Conservation (phyloP, 1,140 invertebrate species). For the Drosophila punjabiensis region DNA sequence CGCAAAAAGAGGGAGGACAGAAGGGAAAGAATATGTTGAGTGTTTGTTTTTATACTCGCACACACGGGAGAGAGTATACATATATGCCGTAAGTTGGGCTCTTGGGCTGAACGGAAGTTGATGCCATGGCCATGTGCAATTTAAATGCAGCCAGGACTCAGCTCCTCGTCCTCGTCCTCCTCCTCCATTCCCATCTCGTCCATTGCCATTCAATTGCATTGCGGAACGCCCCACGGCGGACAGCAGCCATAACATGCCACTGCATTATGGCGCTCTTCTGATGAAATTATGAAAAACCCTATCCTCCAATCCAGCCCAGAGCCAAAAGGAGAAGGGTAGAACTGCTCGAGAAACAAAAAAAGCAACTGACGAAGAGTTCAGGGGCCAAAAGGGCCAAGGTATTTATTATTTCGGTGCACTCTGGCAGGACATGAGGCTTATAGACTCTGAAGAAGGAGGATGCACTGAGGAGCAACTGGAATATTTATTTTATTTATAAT, state of each 20-base stretch:
- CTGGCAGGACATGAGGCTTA: slow-evolving; percentile 1
- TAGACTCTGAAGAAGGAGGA: not conserved
- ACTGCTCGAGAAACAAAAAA: slow-evolving; percentile 33
- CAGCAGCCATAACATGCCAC: slow-evolving; percentile 67
- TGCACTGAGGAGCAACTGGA: not conserved
- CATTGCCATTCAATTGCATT: slow-evolving; percentile 79
- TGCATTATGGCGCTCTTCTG: slow-evolving; percentile 78
- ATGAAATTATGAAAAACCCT: slow-evolving; percentile 79
- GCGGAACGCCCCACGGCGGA: slow-evolving; percentile 67
- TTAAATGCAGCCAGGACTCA: slow-evolving; percentile 69
- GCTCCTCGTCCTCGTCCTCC: not conserved
- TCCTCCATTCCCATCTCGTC: slow-evolving; percentile 28
- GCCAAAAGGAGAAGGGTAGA: not conserved
- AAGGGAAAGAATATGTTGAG: slow-evolving; percentile 45
- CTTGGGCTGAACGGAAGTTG: slow-evolving; percentile 69
- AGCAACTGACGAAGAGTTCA: slow-evolving; percentile 45
- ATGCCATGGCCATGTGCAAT: slow-evolving; percentile 82
- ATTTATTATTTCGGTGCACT: slow-evolving; percentile 54
- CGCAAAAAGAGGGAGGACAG: slow-evolving; percentile 6
- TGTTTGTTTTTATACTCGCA: slow-evolving; percentile 56
- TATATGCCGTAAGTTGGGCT: slow-evolving; percentile 24
- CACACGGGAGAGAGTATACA: slow-evolving; percentile 9
- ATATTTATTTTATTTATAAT: not conserved
- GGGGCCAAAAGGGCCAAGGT: slow-evolving; percentile 56
- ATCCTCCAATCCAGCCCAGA: slow-evolving; percentile 37